Evolutionary conservation across 2,797 vertebrate species (phyloP).

Genomic region (Poliocrania exsul): DNA sequence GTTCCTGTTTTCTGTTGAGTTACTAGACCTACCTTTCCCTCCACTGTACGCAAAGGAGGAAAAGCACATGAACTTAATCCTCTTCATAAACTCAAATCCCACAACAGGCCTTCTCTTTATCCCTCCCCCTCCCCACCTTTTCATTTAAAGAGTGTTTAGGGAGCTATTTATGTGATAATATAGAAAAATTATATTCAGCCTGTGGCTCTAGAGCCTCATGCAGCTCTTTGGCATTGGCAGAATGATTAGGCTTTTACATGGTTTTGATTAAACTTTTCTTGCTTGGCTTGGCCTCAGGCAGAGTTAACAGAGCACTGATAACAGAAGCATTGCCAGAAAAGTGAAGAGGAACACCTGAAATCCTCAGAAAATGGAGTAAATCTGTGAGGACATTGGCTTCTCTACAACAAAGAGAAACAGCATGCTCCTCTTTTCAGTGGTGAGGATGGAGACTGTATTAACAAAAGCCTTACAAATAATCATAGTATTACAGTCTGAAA

Average conservation of each 20-base stretch:
- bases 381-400: neutral
- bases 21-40: neutral
- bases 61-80: slow-evolving; percentile 9
- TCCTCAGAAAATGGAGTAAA: neutral
- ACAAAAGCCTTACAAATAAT: neutral
- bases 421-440: neutral
- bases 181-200: slow-evolving; percentile 61
- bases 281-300: slow-evolving; percentile 43
- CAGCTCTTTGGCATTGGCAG: slow-evolving; percentile 34
- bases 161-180: slow-evolving; percentile 60
- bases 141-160: slow-evolving; percentile 37
- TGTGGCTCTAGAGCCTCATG: slow-evolving; percentile 50
- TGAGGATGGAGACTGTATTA: neutral
- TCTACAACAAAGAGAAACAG: neutral
- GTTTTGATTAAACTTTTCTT: slow-evolving; percentile 58
- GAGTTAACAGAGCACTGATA: slow-evolving; percentile 33
- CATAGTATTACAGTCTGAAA: neutral
- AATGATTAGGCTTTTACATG: slow-evolving; percentile 47
- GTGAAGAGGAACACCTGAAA: slow-evolving; percentile 29
- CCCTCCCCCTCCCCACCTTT: neutral
- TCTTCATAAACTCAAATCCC: neutral
- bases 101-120: neutral
- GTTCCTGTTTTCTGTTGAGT: neutral
- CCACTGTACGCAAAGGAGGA: neutral
- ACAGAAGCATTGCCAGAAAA: neutral